Percentiles rank a stretch among this genome's conserved stretches.
phyloP scores from a whole-genome alignment of 2,113 vertebrate genomes.

The Hemibates koningsi region DNA sequence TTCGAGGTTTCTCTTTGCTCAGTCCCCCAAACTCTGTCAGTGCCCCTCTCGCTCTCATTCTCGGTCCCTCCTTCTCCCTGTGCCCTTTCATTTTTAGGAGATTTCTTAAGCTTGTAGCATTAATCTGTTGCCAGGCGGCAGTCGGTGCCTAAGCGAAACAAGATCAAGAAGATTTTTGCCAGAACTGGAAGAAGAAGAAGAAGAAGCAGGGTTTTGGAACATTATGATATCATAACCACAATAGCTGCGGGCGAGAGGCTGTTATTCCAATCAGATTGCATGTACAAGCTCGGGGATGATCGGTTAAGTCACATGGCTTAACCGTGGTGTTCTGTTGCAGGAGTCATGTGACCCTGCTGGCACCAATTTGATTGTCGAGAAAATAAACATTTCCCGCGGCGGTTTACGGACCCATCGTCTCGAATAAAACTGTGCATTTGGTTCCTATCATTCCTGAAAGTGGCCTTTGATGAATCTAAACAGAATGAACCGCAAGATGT shows the following conservation, averaged over 20 bases:
- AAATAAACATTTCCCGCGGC: neutral
- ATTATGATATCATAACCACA: neutral
- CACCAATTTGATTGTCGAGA: neutral
- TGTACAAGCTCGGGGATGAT: neutral
- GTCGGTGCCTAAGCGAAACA: neutral
- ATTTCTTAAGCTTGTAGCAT: neutral
- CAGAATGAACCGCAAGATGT: conserved; percentile 24
- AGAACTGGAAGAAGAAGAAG: neutral
- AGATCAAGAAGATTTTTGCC: neutral
- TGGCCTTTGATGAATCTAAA: conserved; percentile 30
- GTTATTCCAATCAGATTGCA: conserved; percentile 10
- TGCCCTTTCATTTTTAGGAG: conserved; percentile 14
- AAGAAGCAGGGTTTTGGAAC: neutral
- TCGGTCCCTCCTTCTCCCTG: neutral
- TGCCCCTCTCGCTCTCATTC: neutral
- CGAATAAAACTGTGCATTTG: neutral
- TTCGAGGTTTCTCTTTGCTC: conserved; percentile 8
- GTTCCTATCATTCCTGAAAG: neutral
- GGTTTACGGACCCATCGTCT: neutral
- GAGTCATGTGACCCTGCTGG: neutral
- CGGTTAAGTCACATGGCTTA: neutral
- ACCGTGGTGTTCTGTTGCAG: neutral
- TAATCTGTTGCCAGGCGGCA: conserved; percentile 34
- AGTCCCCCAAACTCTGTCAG: neutral
- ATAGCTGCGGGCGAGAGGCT: neutral